These are phyloP conservation scores for Asobara japonica DNA, from an alignment of 1,140 invertebrate genomes.

Conservation along the genomic window DNA sequence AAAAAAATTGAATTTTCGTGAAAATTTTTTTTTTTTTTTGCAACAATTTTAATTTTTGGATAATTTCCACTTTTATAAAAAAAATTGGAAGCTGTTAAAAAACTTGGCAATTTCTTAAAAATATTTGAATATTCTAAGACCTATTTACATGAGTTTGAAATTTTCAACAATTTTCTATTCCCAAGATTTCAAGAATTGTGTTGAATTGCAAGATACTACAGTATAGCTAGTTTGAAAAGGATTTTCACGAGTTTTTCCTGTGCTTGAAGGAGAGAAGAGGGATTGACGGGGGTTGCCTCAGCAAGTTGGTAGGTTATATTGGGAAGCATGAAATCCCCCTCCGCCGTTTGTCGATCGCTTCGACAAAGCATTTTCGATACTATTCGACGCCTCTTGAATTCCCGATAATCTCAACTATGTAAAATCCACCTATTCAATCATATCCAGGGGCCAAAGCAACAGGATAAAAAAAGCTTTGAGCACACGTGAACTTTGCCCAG, in stretches of 20 bases:
- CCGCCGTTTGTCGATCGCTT: constrained; percentile 16
- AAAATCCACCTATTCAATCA: constrained; percentile 9
- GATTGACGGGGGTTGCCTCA: constrained; percentile 12
- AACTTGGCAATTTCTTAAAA: too few relatives aligned
- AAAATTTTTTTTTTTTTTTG: too few relatives aligned
- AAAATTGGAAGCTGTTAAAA: too few relatives aligned
- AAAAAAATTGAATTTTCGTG: too few relatives aligned
- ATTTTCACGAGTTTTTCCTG: constrained; percentile 16
- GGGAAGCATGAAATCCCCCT: constrained; percentile 22
- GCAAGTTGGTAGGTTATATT: neutral
- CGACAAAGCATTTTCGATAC: constrained; percentile 33
- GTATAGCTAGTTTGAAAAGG: constrained; percentile 9
- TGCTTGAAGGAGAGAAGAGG: constrained; percentile 1
- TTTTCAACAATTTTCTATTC: too few relatives aligned
- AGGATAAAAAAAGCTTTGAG: neutral
- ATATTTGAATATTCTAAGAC: too few relatives aligned
- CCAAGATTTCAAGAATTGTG: too few relatives aligned
- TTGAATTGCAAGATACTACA: too few relatives aligned
- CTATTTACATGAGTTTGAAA: too few relatives aligned
- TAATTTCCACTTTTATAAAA: too few relatives aligned
- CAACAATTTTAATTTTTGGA: too few relatives aligned
- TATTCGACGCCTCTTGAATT: constrained; percentile 21
- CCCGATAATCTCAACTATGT: constrained; percentile 4
- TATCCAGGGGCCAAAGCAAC: neutral
- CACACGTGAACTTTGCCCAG: neutral